Conservation (phyloP, 2,888 invertebrate genomes). For the Athrips mouffetella region DNA sequence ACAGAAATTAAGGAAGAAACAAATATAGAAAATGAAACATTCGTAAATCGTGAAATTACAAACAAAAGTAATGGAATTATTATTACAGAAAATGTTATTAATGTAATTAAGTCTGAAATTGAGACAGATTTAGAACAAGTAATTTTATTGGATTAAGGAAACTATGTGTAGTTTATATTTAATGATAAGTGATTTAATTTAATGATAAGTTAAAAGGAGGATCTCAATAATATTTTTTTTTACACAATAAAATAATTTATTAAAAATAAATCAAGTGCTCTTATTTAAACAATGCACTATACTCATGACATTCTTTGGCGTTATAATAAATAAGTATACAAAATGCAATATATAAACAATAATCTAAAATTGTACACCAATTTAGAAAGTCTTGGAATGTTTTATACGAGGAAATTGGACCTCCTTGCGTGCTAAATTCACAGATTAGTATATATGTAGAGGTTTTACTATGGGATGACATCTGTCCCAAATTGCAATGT, state of each 20-base stretch:
- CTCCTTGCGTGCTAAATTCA: too few relatives aligned
- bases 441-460: too few relatives aligned
- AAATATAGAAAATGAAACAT: neutral
- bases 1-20: neutral
- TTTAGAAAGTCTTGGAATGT: too few relatives aligned
- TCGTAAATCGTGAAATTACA: neutral
- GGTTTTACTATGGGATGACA: too few relatives aligned
- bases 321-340: neutral
- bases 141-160: neutral
- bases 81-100: neutral
- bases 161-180: neutral
- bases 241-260: constrained; percentile 9
- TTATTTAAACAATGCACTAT: constrained; percentile 7
- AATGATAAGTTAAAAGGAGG: neutral
- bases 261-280: constrained; percentile 8
- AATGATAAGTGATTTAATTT: neutral
- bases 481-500: too few relatives aligned
- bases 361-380: too few relatives aligned
- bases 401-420: too few relatives aligned
- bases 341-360: neutral
- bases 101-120: constrained; percentile 24
- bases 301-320: neutral
- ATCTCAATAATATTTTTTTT: constrained; percentile 14
- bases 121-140: neutral
- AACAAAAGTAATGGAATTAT: neutral